A percentile compares a stretch with the other conserved stretches of the same genome.
Evolutionary conservation across 2,113 vertebrate species (phyloP).

Genomic region (Chamaetylas fuelleborni): DNA sequence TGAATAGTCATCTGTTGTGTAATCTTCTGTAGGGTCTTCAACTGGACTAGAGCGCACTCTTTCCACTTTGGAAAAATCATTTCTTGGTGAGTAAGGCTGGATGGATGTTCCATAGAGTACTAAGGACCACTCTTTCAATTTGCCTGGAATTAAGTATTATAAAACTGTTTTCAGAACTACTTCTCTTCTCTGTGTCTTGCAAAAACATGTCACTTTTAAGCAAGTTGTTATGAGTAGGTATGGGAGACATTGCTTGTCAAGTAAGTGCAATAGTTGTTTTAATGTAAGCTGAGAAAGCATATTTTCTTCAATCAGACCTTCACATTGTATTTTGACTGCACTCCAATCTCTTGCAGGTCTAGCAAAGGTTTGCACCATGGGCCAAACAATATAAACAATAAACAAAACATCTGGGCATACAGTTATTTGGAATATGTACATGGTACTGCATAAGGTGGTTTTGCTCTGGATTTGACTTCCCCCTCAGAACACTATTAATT

Average conservation of each 20-base stretch:
- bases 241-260: neutral
- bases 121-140: constrained; percentile 98
- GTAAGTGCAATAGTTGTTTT: neutral
- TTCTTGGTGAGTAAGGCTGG: constrained; percentile 88
- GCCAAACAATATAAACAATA: neutral
- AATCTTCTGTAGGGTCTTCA: constrained; percentile 83
- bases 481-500: neutral
- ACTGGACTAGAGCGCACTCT: constrained; percentile 82
- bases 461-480: neutral
- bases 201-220: neutral
- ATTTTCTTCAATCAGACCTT: neutral
- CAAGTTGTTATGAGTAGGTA: neutral
- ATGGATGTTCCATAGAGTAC: constrained; percentile 94
- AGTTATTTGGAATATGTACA: neutral
- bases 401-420: neutral
- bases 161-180: neutral
- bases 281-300: neutral
- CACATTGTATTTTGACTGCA: neutral
- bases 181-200: neutral
- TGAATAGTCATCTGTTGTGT: constrained; percentile 87
- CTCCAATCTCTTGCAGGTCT: neutral
- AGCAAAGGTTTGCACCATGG: neutral
- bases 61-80: constrained; percentile 82
- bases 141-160: constrained; percentile 77
- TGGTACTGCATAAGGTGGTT: neutral